phyloP scores from a whole-genome alignment of 2,797 vertebrate species.

The Micromesistius poutassou region DNA sequence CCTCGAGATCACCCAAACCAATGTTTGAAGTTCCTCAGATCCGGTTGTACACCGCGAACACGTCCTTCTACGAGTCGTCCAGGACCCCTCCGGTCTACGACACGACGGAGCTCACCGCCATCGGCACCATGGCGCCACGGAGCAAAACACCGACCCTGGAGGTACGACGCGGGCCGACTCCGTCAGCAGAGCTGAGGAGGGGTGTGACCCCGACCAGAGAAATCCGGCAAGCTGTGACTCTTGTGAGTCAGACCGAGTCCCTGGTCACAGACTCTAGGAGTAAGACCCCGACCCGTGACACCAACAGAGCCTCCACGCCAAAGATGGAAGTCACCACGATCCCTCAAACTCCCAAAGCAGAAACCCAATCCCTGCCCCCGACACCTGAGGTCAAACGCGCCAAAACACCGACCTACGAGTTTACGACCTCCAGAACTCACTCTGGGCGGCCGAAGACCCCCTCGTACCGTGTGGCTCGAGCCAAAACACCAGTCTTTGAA shows the following conservation, averaged over 20 bases:
- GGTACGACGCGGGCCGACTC: constrained; percentile 29
- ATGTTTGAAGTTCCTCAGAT: constrained; percentile 81
- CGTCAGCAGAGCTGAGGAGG: constrained; percentile 31
- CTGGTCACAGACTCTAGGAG: constrained; percentile 31
- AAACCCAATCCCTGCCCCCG: constrained; percentile 39
- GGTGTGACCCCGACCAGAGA: constrained; percentile 31
- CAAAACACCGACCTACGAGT: constrained; percentile 62
- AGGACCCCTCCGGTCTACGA: constrained; percentile 68
- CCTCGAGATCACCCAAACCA: constrained; percentile 67
- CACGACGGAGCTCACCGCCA: constrained; percentile 58
- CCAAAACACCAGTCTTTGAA: constrained; percentile 67
- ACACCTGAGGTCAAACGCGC: constrained; percentile 45
- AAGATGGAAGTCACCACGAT: constrained; percentile 34
- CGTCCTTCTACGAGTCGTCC: constrained; percentile 66
- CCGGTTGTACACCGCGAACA: constrained; percentile 74
- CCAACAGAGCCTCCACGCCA: constrained; percentile 33
- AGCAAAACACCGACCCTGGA: constrained; percentile 52
- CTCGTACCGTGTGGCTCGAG: constrained; percentile 48
- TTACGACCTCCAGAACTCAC: constrained; percentile 45
- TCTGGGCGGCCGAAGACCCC: constrained; percentile 67
- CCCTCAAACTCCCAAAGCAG: constrained; percentile 30
- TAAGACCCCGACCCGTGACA: constrained; percentile 41
- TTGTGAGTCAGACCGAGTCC: constrained; percentile 33
- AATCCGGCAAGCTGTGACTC: constrained; percentile 36
- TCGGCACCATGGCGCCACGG: constrained; percentile 52